Conservation (phyloP, 2,888 invertebrate species). For the Amiota communis region DNA sequence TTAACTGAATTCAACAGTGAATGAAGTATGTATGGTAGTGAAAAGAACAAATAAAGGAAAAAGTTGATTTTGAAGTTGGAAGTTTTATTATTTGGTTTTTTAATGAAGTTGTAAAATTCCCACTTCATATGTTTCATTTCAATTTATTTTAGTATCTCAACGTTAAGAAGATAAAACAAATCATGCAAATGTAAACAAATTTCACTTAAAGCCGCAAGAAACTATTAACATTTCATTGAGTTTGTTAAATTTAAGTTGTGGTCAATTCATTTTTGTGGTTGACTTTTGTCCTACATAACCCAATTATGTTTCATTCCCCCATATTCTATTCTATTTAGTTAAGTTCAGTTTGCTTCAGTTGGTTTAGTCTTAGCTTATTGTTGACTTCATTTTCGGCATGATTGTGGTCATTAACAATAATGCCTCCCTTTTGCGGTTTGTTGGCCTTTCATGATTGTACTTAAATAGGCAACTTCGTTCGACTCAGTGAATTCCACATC, state of each 20-base stretch:
- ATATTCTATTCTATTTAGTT: too few relatives aligned
- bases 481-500: conserved; percentile 16
- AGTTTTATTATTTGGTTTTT: background rate
- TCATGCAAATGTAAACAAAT: conserved; percentile 8
- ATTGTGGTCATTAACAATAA: conserved; percentile 21
- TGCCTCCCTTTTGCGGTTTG: conserved; percentile 12
- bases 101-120: background rate
- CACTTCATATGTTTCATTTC: background rate
- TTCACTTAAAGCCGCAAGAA: background rate
- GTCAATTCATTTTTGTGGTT: conserved; percentile 18
- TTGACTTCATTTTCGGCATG: conserved; percentile 3
- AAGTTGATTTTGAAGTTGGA: background rate
- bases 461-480: background rate
- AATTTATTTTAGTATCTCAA: background rate
- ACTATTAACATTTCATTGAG: conserved; percentile 6
- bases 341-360: too few relatives aligned
- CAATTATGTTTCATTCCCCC: too few relatives aligned
- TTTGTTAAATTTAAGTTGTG: conserved; percentile 22
- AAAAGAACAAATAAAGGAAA: background rate
- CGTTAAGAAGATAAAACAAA: background rate
- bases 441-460: background rate
- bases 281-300: background rate
- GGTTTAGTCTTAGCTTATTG: background rate
- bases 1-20: background rate
- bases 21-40: background rate